Evolutionary conservation across 1,140 invertebrate genomes (phyloP), one percentile per base, ranked within the genome.

Genomic region (Plectus sambesii): DNA sequence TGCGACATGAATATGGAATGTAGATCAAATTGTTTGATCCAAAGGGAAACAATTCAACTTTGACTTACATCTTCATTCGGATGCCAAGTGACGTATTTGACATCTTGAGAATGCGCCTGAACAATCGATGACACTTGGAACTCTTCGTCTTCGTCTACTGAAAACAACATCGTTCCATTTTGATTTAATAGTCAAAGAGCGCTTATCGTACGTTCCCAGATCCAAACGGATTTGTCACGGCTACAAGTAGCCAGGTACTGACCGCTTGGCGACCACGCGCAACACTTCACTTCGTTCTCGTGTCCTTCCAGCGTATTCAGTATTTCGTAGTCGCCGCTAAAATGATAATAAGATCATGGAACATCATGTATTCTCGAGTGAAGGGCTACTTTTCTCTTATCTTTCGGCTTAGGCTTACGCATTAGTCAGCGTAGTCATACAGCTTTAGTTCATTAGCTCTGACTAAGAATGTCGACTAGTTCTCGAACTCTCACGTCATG

Each of bases 241-340:
- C 88, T 87, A 69, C 92, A 98, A 1, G 89, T 94, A 4, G 93
- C 88, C 36, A 99, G 70, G 36, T 86, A 77, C 37, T 82, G 77
- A 0, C 90, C 93, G 39, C 80, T 84, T 22, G 73, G 73, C 2
- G 89, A 85, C 87, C 90, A 99, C 39, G 81, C 75, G 2, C 87
- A 85, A 74, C 84, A 83, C 74, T 99, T 99, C 0, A 98, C 88
- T 78, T 99, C 94, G 75, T 92, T 96, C 70, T 98, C 92, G 73
- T 99, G 94, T 0, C 93, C 94, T 75, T 99, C 94, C 25, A 99
- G 71, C 3, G 87, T 93, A 0, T 87, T 83, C 66, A 84, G 82
- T 69, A 88, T 92, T 70, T 94, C 87, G 77, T 90, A 97, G 57
- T 88, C 79, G 38, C 82, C 83, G 43, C 77, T 78, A 59, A 81